Conservation (phyloP, 1,140 invertebrate genomes). For the Cryptotermes secundus region DNA sequence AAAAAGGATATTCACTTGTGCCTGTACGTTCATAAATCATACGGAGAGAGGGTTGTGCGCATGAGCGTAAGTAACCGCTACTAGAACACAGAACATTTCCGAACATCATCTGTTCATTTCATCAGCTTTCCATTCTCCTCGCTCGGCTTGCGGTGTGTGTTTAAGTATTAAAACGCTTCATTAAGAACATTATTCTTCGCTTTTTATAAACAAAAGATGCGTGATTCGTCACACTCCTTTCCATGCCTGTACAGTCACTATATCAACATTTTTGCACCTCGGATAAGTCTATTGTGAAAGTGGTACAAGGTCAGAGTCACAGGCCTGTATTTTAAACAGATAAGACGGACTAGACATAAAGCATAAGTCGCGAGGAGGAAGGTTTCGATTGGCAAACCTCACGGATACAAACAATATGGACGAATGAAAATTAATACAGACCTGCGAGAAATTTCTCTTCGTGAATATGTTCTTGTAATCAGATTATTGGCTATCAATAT, state of each 20-base stretch:
- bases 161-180: background rate
- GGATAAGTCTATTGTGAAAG: too few relatives aligned
- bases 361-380: too few relatives aligned
- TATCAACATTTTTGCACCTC: too few relatives aligned
- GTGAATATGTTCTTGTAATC: too few relatives aligned
- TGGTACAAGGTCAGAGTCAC: too few relatives aligned
- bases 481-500: too few relatives aligned
- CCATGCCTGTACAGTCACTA: background rate
- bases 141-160: background rate
- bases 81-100: background rate
- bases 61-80: background rate
- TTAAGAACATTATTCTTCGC: background rate
- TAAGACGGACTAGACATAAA: too few relatives aligned
- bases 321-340: too few relatives aligned
- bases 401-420: too few relatives aligned
- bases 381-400: too few relatives aligned
- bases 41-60: background rate
- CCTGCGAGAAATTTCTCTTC: too few relatives aligned
- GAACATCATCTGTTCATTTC: background rate
- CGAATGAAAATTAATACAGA: too few relatives aligned
- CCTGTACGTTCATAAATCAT: background rate
- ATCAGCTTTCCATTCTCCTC: background rate
- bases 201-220: conserved; percentile 12
- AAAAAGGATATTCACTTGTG: background rate
- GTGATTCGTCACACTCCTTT: background rate